Base-by-base conservation (phyloP, 2,888 invertebrate species). In the Cancer borealis region DNA sequence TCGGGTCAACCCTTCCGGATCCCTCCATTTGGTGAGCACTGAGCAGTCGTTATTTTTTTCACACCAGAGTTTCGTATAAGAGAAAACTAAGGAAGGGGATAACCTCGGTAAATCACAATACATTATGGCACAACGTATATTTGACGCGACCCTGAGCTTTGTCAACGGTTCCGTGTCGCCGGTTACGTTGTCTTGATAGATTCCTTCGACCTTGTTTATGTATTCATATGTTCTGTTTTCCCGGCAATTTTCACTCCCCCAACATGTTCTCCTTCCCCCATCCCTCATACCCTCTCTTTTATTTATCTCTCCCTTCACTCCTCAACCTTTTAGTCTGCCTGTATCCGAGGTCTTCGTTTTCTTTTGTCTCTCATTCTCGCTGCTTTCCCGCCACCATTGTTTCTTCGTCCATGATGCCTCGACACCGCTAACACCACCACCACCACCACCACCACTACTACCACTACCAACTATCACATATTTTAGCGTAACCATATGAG, bases 1-100 rank as follows among this genome's bases (percentile, higher is more conserved):
- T 84, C 84, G 84, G 84, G 84, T 84, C 84, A 84, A 84, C 84
- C 84, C 84, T 30, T 84, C 39, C 84, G 84, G 84, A 84, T 84
- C 84, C 39, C 84, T 84, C 84, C 39, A 39, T 84, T 39, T 84
- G 84, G 84, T 84, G 12, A 39, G 39, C 84, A 84, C 10, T 39
- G 39, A 39, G 39, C 84, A 84, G n/a, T 39, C n/a, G 84, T 84
- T 39, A 60, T 17, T n/a, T 30, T 84, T 39, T 84, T 84, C n/a
- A 84, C 84, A 84, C 12, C 12, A 8, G 79, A 84, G 12, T 84
- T 10, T 84, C 12, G 12, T n/a, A 3, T 84, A 39, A 84, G 39
- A 84, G 84, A 84, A 84, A 84, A 84, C 84, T 39, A 14, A 14
- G 17, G 84, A 84, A 84, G 39, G 84, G 84, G 39, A 39, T 84